Conservation (phyloP, 2,888 invertebrate genomes). For the Agrilus mali region DNA sequence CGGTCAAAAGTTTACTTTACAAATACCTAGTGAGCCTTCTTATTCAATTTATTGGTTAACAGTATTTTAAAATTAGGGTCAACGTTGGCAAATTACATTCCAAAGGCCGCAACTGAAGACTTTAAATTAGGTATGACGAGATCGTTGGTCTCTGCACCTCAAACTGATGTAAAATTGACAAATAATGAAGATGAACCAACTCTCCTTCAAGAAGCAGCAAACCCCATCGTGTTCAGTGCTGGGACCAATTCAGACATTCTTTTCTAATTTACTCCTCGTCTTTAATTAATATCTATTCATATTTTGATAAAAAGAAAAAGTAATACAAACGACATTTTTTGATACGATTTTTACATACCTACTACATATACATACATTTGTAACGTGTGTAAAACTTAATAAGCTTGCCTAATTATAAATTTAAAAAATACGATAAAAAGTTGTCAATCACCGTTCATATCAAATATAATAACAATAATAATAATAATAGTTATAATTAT, state of each 20-base stretch:
- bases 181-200: constrained; percentile 11
- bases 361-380: too few relatives aligned
- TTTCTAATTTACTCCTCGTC: constrained; percentile 20
- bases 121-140: constrained; percentile 74
- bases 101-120: constrained; percentile 57
- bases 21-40: too few relatives aligned
- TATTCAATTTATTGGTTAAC: too few relatives aligned
- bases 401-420: too few relatives aligned
- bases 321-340: neutral
- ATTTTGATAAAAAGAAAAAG: neutral
- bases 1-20: too few relatives aligned
- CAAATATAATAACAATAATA: too few relatives aligned
- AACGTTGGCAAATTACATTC: constrained; percentile 68
- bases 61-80: constrained; percentile 39
- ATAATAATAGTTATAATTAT: too few relatives aligned
- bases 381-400: too few relatives aligned
- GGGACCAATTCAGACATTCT: constrained; percentile 32
- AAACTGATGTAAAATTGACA: constrained; percentile 9
- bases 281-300: constrained; percentile 3
- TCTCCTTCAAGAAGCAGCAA: constrained; percentile 21
- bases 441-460: too few relatives aligned
- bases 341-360: too few relatives aligned
- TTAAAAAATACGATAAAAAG: too few relatives aligned
- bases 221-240: constrained; percentile 29
- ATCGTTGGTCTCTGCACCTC: constrained; percentile 29